These are phyloP conservation scores for Cheumatopsyche charites DNA, from an alignment of 1,140 invertebrate genomes.

Conservation along the genomic window DNA sequence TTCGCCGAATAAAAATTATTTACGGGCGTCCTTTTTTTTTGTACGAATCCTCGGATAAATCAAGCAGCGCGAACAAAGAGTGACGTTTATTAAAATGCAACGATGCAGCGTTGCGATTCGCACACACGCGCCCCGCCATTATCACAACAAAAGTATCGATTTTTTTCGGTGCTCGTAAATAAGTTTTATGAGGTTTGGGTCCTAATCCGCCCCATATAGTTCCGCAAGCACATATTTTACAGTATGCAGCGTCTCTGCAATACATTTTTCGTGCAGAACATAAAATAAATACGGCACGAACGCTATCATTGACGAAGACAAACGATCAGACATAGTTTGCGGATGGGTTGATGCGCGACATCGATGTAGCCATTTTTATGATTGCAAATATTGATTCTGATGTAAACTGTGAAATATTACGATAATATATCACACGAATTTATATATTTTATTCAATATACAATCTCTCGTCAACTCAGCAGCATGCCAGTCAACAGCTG, in stretches of 20 bases:
- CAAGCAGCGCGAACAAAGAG: constrained; percentile 6
- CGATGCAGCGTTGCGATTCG: not conserved
- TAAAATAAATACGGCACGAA: constrained; percentile 14
- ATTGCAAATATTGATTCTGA: not conserved
- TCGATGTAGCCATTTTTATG: not conserved
- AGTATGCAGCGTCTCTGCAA: too few species aligned
- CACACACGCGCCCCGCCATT: constrained; percentile 5
- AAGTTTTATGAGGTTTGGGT: constrained; percentile 25
- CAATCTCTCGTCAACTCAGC: not conserved
- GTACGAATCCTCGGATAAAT: constrained; percentile 1
- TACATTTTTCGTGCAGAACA: not conserved
- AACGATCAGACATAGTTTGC: not conserved
- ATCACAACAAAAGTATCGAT: constrained; percentile 13
- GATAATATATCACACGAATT: too few species aligned
- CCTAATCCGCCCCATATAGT: constrained; percentile 11
- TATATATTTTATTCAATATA: too few species aligned
- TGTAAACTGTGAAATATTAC: too few species aligned
- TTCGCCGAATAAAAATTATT: too few species aligned
- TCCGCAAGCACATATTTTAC: not conserved
- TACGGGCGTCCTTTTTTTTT: not conserved
- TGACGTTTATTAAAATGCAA: constrained; percentile 21
- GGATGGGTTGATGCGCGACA: not conserved
- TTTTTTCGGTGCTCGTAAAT: constrained; percentile 32
- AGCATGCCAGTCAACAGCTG: constrained; percentile 23
- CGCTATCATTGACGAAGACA: not conserved